A percentile compares a stretch with the other conserved stretches of the same genome.
phyloP scores from a whole-genome alignment of 2,888 invertebrate genomes.

The Elaeidobius kamerunicus region DNA sequence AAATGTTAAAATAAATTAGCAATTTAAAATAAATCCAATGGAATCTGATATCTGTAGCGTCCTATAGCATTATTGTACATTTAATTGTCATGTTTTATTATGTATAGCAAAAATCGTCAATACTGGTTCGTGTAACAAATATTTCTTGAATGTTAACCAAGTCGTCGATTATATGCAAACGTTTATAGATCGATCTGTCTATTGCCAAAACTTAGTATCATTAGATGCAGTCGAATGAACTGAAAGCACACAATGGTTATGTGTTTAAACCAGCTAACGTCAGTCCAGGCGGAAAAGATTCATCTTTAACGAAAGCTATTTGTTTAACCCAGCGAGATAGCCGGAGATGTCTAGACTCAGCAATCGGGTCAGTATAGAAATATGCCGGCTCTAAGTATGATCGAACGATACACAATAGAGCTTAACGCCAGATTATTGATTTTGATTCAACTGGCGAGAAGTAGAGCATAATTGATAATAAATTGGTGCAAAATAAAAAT shows the following conservation, averaged over 20 bases:
- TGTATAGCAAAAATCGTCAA: too few species aligned
- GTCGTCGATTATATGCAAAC: too few species aligned
- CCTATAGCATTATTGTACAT: too few species aligned
- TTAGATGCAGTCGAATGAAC: background rate
- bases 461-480: background rate
- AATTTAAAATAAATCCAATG: too few species aligned
- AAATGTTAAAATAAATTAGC: too few species aligned
- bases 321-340: constrained; percentile 14
- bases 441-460: background rate
- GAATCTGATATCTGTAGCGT: too few species aligned
- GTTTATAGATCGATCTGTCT: too few species aligned
- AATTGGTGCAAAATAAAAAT: too few species aligned
- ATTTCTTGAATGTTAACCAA: too few species aligned
- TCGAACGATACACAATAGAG: background rate
- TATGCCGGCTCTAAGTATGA: background rate
- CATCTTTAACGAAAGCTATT: constrained; percentile 10
- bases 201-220: too few species aligned
- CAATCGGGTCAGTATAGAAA: background rate
- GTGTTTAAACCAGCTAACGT: constrained; percentile 9
- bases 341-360: constrained; percentile 15
- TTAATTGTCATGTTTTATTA: too few species aligned
- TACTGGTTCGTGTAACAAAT: too few species aligned
- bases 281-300: constrained; percentile 9
- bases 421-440: background rate
- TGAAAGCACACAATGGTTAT: constrained; percentile 11